Evolutionary conservation across 2,113 vertebrate species (phyloP), one percentile per base, ranked within the genome.

Genomic region (Hippocampus comes): DNA sequence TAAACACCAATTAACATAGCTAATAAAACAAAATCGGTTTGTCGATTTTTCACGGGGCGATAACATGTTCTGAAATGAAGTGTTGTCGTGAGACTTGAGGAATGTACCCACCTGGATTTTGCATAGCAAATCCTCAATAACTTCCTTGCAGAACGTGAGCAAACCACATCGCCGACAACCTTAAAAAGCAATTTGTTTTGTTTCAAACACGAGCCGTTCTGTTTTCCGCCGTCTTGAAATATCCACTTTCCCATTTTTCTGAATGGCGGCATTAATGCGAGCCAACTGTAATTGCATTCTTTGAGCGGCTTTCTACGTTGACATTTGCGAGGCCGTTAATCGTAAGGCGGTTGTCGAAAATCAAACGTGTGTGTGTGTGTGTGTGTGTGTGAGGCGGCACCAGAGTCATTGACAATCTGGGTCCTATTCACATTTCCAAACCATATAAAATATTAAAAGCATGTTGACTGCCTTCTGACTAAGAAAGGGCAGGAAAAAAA

Each of bases 1-100:
- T 67, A 57, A 12, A 25, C 23, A 57, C 56, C 49, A 49, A 64
- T 72, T 72, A 55, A 71, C 68, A 68, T 77, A 30, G 23, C 56
- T 59, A 12, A 59, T 11, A 11, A 46, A 46, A 46, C 10, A 10
- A 46, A 46, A 46, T 59, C 56, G 7, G 10, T 23, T 23, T 74
- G 79, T 75, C 73, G 63, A 42, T 75, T 82, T 75, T 41, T 9
- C 12, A 1, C 43, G 0, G 10, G 12, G 43, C 9, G 10, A 46
- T 12, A 12, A 11, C 7, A 46, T 5, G 17, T 20, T 51, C 15
- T 51, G 1, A 49, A 15, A 15, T 17, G 48, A 17, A 3, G 48
- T 49, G 15, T 49, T 49, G 48, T 5, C 15, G 14, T 18, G 15
- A 49, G 48, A 49, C 0, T 18, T 15, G 3, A 5, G 46, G 46